A percentile compares a stretch with the other conserved stretches of the same genome.
Evolutionary conservation across 2,797 vertebrate species (phyloP).

Genomic region (Cygnus olor): DNA sequence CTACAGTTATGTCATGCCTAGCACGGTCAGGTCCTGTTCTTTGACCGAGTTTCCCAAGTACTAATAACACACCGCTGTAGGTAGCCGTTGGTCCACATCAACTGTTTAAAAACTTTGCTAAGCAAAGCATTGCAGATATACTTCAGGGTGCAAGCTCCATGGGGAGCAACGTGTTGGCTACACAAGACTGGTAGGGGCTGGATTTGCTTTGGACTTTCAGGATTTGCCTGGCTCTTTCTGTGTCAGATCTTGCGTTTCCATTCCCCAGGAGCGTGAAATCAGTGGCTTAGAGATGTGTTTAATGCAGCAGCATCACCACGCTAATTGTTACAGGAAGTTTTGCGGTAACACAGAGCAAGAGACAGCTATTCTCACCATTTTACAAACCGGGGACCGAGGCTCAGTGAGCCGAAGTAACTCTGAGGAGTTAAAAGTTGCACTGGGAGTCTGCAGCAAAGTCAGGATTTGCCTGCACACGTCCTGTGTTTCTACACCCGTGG

Average conservation of each 20-base stretch:
- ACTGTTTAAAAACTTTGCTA: not conserved
- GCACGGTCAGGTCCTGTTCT: not conserved
- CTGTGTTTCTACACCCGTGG: not conserved
- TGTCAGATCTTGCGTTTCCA: not conserved
- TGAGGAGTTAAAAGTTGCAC: accelerated
- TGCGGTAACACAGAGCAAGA: not conserved
- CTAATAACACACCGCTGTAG: accelerated
- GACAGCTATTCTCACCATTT: not conserved
- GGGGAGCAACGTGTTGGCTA: not conserved
- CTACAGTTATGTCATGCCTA: accelerated
- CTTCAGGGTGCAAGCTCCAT: not conserved
- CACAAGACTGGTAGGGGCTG: not conserved
- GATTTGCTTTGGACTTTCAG: not conserved
- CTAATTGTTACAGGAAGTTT: not conserved
- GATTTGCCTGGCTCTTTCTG: not conserved
- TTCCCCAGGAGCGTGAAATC: not conserved
- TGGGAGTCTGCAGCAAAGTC: accelerated
- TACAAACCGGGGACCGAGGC: not conserved
- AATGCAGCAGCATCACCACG: not conserved
- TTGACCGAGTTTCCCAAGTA: not conserved
- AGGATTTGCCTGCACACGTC: accelerated
- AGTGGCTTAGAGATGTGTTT: not conserved
- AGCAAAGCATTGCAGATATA: not conserved
- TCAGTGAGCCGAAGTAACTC: not conserved
- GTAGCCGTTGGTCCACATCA: not conserved